Conservation (phyloP, 1,140 invertebrate genomes). For the Rhopalosiphum padi region DNA sequence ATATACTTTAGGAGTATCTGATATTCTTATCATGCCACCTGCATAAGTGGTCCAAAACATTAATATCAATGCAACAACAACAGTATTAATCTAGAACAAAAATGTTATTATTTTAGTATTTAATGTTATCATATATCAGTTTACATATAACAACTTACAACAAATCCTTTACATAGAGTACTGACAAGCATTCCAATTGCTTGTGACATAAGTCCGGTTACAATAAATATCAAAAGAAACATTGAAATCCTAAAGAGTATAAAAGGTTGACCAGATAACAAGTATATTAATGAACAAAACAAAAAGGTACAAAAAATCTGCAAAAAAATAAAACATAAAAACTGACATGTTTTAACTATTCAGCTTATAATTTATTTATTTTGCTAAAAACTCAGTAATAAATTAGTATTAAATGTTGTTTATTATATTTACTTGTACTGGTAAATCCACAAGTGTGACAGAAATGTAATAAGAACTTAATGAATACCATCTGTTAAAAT, state of each 20-base stretch:
- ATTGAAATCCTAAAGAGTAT: conserved; percentile 85
- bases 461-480: conserved; percentile 86
- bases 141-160: conserved; percentile 21
- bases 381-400: neutral
- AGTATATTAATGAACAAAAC: conserved; percentile 49
- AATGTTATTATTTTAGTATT: neutral
- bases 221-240: conserved; percentile 85
- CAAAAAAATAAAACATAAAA: neutral
- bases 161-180: conserved; percentile 71
- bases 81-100: conserved; percentile 33
- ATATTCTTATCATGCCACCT: conserved; percentile 52
- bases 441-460: conserved; percentile 83
- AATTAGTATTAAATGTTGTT: neutral
- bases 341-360: neutral
- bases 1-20: conserved; percentile 80
- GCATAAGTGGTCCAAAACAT: conserved; percentile 54
- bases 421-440: conserved; percentile 73
- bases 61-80: conserved; percentile 42
- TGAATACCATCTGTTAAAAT: conserved; percentile 95
- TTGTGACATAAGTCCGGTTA: conserved; percentile 90
- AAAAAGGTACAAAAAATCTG: conserved; percentile 39
- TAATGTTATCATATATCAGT: neutral
- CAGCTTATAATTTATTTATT: neutral
- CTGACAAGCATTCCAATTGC: conserved; percentile 91
- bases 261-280: conserved; percentile 68